Percentiles rank a stretch among this genome's conserved stretches.
These are phyloP conservation scores for Incurvaria masculella DNA, from an alignment of 2,888 invertebrate genomes.

Conservation along the genomic window DNA sequence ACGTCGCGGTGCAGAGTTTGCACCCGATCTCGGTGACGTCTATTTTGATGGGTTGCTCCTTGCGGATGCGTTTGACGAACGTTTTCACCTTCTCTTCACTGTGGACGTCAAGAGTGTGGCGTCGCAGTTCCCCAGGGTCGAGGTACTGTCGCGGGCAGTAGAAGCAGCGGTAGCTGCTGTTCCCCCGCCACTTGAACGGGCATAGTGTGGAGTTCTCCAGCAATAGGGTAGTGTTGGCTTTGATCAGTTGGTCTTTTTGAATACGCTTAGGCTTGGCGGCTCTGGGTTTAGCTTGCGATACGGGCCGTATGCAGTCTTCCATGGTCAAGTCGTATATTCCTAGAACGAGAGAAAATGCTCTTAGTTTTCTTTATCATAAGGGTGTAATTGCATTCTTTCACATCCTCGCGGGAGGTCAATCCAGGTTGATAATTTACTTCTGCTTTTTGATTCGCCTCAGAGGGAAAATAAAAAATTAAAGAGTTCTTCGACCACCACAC, in stretches of 20 bases:
- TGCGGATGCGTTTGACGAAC: slow-evolving; percentile 14
- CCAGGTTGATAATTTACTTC: too few relatives aligned
- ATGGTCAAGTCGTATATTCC: background rate
- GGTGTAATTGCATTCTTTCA: too few relatives aligned
- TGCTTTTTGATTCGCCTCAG: too few relatives aligned
- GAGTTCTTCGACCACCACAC: too few relatives aligned
- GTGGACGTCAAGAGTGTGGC: slow-evolving; percentile 17
- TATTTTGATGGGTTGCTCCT: slow-evolving; percentile 31
- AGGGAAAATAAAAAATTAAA: too few relatives aligned
- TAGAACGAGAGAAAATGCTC: background rate
- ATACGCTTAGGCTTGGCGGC: background rate
- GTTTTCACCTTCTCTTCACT: background rate
- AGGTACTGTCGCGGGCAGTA: slow-evolving; percentile 24
- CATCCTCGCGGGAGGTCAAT: too few relatives aligned
- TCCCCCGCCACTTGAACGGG: slow-evolving; percentile 28
- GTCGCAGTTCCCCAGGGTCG: slow-evolving; percentile 22
- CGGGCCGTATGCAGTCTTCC: background rate
- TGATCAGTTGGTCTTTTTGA: background rate
- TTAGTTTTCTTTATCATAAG: too few relatives aligned
- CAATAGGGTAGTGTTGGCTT: background rate
- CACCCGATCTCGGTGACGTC: slow-evolving; percentile 41
- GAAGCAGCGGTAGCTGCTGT: slow-evolving; percentile 25
- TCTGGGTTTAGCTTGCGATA: background rate
- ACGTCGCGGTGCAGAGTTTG: slow-evolving; percentile 32
- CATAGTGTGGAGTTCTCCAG: slow-evolving; percentile 27